phyloP scores from a whole-genome alignment of 2,797 vertebrate species.

The Cossypha caffra region DNA sequence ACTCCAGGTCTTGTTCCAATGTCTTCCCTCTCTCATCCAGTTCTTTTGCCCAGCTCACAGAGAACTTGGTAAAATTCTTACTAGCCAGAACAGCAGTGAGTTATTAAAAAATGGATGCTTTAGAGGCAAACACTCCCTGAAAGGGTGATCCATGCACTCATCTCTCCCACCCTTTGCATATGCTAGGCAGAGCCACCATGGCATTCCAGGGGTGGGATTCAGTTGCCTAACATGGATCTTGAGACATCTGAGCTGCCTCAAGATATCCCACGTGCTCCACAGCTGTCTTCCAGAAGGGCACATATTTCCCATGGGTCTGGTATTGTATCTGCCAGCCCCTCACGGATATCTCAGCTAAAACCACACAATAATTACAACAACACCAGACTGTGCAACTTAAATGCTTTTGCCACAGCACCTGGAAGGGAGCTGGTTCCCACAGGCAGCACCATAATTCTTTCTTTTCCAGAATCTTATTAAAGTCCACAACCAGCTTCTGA shows the following conservation, averaged over 20 bases:
- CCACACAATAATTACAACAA: neutral
- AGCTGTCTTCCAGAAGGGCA: conserved; percentile 1
- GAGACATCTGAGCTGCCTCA: neutral
- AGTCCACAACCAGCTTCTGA: neutral
- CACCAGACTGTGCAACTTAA: neutral
- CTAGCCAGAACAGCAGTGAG: neutral
- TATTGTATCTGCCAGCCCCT: neutral
- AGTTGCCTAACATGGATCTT: neutral
- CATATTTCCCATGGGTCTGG: neutral
- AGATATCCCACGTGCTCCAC: neutral
- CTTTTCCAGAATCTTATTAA: neutral
- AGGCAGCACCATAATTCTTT: neutral
- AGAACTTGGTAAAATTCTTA: neutral
- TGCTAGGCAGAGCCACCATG: neutral
- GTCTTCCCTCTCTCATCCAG: neutral
- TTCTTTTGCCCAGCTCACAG: neutral
- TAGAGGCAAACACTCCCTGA: neutral
- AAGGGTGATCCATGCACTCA: neutral
- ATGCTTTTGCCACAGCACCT: neutral
- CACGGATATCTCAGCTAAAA: neutral
- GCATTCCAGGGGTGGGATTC: neutral
- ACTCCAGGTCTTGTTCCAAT: neutral
- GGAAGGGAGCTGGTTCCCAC: neutral
- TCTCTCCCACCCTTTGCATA: neutral
- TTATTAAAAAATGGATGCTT: neutral